These are phyloP conservation scores for Pterobdella sp. DNA, from an alignment of 2,888 invertebrate genomes.

Conservation along the genomic window DNA sequence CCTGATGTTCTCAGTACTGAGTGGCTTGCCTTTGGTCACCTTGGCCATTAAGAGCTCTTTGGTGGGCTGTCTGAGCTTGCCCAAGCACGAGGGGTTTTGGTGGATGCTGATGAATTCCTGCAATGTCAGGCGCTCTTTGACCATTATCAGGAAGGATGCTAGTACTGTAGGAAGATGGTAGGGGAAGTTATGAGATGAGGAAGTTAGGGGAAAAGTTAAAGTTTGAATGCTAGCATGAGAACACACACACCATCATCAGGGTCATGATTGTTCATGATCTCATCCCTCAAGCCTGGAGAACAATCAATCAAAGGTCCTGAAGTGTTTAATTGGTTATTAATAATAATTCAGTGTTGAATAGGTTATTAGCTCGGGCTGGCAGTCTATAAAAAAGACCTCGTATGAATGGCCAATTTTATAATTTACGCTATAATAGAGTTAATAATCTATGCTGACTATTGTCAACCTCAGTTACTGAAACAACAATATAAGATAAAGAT, in stretches of 20 bases:
- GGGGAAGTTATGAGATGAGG: background rate
- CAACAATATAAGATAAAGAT: no score
- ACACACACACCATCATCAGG: background rate
- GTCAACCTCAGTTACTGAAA: no score
- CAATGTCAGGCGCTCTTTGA: background rate
- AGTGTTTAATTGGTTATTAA: no score
- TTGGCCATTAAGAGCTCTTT: conserved; percentile 53
- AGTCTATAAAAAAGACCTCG: no score
- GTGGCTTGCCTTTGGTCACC: conserved; percentile 52
- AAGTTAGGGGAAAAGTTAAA: no score
- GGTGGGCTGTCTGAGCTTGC: conserved; percentile 53
- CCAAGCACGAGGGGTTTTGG: conserved; percentile 47
- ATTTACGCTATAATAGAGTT: no score
- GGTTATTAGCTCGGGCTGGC: no score
- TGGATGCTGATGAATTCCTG: background rate
- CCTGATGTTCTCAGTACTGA: conserved; percentile 50
- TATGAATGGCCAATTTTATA: no score
- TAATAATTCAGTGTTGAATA: no score
- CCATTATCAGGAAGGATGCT: background rate
- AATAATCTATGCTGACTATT: no score
- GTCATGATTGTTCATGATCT: background rate
- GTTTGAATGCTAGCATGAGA: no score
- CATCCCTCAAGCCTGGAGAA: background rate
- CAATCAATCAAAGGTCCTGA: background rate
- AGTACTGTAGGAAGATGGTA: background rate